Base-by-base conservation (phyloP, 2,113 vertebrate genomes). In the Semnornis frantzii region DNA sequence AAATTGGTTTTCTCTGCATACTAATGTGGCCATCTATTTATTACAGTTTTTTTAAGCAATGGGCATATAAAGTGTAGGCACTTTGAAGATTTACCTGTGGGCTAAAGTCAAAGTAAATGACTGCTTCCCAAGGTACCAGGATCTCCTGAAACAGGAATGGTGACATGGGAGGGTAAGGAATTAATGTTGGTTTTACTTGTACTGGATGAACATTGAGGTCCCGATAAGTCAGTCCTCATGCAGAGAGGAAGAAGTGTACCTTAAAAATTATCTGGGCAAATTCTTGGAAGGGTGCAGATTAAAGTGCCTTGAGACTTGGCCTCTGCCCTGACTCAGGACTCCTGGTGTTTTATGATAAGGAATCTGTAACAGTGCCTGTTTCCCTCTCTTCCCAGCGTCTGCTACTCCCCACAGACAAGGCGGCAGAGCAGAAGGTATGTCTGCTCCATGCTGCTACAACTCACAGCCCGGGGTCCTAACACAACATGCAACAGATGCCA, bases 1-100 rank as follows among this genome's bases (percentile, higher is more conserved):
- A 95, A 95, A 96, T 86, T 94, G 65, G 33, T 73, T 90, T 94
- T 93, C 81, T 82, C 90, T 91, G 91, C 85, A 94, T 96, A 89
- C 44, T 89, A 90, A 96, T 92, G 91, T 55, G 17, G 54, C 21
- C 18, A 48, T 71, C 15, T 87, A 89, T 86, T 94, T 83, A 9
- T 77, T 71, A 10, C 48, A 7, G 57, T 74, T 85, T 82, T 90
- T 76, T 55, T 18, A 71, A 84, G 37, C 37, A 81, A 15, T 50
- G 50, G 71, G 20, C 63, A 65, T 52, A 74, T 65, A 48, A 73
- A 89, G n/a, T 66, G 25, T 73, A 78, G 28, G 75, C 73, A 66
- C 73, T 83, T 72, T 70, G 77, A 59, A 63, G 33, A 55, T 84
- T 92, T 65, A 79, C 68, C 64, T 74, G 50, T 69, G 71, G 64